A percentile compares a stretch with the other conserved stretches of the same genome.
phyloP scores from a whole-genome alignment of 1,140 invertebrate species.

The Melipona quadrifasciata region DNA sequence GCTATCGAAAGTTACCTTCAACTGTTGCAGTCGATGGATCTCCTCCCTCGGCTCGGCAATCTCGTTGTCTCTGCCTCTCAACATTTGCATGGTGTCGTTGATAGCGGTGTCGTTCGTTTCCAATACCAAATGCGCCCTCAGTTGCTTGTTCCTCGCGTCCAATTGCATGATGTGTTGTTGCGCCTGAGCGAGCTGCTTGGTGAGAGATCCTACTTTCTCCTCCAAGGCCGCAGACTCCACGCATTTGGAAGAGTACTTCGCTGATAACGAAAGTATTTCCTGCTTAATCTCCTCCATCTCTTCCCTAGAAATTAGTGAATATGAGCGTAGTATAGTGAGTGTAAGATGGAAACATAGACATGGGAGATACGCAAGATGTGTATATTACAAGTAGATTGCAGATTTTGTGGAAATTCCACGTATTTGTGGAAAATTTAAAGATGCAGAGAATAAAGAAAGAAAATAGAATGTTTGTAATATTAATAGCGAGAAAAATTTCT shows the following conservation, averaged over 20 bases:
- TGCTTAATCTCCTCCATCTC: constrained; percentile 92
- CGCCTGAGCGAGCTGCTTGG: constrained; percentile 90
- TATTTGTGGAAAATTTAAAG: too few relatives aligned
- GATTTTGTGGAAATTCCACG: too few relatives aligned
- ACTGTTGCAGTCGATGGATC: constrained; percentile 78
- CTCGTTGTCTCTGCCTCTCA: constrained; percentile 77
- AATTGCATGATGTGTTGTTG: constrained; percentile 90
- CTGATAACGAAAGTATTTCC: constrained; percentile 93
- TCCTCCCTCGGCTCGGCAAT: constrained; percentile 79
- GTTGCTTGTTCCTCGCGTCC: constrained; percentile 89
- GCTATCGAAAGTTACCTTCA: constrained; percentile 70
- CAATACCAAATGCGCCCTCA: constrained; percentile 87
- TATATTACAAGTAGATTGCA: too few relatives aligned
- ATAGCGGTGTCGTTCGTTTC: constrained; percentile 80
- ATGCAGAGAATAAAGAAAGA: too few relatives aligned
- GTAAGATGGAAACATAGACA: too few relatives aligned
- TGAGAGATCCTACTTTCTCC: constrained; percentile 89
- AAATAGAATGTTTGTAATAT: too few relatives aligned
- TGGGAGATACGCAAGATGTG: too few relatives aligned
- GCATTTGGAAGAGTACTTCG: constrained; percentile 95
- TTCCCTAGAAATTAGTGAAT: constrained; percentile 81
- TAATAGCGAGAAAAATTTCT: too few relatives aligned
- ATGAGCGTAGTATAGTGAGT: too few relatives aligned
- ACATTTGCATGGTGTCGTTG: constrained; percentile 75
- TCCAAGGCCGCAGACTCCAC: constrained; percentile 93